Evolutionary conservation across 2,113 vertebrate species (phyloP).

Genomic region (Tamias sibiricus): DNA sequence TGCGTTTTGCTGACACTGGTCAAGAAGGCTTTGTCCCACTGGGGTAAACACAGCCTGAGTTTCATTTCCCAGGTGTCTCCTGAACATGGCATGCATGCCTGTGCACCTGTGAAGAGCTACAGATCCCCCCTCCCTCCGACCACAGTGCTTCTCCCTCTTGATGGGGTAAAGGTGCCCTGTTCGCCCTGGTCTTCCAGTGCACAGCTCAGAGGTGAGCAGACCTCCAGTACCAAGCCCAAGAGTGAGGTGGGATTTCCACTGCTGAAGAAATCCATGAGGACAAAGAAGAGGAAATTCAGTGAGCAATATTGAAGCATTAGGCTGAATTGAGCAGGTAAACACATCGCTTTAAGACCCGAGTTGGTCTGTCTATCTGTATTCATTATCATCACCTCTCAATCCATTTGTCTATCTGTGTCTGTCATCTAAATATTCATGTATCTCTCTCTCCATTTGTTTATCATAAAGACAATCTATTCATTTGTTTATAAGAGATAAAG

Average conservation of each 20-base stretch:
- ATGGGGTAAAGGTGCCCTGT: neutral
- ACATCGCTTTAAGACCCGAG: neutral
- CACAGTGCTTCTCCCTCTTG: rapidly evolving
- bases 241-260: neutral
- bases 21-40: neutral
- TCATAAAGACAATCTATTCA: neutral
- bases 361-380: neutral
- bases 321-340: neutral
- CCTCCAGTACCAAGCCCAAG: neutral
- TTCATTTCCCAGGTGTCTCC: neutral
- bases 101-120: too few relatives aligned
- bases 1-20: rapidly evolving
- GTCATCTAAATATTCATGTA: neutral
- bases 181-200: neutral
- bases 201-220: neutral
- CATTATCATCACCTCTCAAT: neutral
- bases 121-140: neutral
- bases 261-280: neutral
- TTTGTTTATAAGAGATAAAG: too few relatives aligned
- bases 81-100: neutral
- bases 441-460: neutral
- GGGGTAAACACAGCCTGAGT: neutral
- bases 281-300: neutral
- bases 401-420: too few relatives aligned
- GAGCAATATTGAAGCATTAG: neutral